These are phyloP conservation scores for Aphelenchoides besseyi DNA, from an alignment of 1,140 invertebrate species.

Conservation along the genomic window DNA sequence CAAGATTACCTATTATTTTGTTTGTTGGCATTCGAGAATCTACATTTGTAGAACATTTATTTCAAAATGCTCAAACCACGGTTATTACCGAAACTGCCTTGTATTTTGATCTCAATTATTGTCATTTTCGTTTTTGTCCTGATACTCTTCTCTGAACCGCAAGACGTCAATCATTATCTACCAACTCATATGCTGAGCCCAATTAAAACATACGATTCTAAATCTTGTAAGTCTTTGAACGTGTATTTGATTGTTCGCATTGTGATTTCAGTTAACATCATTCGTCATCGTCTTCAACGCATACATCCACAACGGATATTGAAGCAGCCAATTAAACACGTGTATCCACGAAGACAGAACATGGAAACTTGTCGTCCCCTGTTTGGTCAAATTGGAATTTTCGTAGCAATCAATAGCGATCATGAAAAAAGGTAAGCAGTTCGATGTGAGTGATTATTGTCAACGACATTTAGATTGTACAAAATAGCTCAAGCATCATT, in stretches of 20 bases:
- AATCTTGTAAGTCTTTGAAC: neutral
- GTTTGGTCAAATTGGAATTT: neutral
- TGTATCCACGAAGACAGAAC: neutral
- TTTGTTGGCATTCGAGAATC: too few species aligned
- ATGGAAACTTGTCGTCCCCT: neutral
- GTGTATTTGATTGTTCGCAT: neutral
- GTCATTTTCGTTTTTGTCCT: neutral
- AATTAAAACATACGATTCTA: neutral
- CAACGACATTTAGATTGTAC: slow-evolving; percentile 26
- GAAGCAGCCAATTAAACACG: neutral
- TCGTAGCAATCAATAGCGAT: slow-evolving; percentile 49
- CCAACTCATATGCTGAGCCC: neutral
- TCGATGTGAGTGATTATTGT: neutral
- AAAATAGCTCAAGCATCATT: slow-evolving; percentile 57
- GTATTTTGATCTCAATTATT: neutral
- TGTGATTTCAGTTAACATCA: neutral
- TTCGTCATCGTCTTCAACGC: neutral
- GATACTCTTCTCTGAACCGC: neutral
- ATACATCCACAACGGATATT: neutral
- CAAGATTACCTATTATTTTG: neutral
- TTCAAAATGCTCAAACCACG: neutral
- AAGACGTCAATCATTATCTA: neutral
- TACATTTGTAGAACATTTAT: too few species aligned
- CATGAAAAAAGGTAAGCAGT: neutral
- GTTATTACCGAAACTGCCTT: neutral